phyloP scores from a whole-genome alignment of 2,888 invertebrate genomes.

The Galeopsomyia nigrocyanea region DNA sequence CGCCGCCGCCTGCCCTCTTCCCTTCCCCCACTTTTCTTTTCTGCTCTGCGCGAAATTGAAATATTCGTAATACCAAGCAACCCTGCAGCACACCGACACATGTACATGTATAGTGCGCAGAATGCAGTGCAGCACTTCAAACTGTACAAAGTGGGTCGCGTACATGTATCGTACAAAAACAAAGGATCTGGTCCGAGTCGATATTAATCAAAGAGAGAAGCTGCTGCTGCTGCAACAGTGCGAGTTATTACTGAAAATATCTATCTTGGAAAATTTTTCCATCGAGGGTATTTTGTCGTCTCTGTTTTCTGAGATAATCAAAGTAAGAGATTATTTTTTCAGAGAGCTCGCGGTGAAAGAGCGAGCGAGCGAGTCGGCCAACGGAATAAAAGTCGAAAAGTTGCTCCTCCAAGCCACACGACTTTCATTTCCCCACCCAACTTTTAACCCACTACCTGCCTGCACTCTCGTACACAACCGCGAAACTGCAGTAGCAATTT shows the following conservation, averaged over 20 bases:
- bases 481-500: constrained; percentile 23
- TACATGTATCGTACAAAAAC: constrained; percentile 1
- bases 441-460: too few species aligned
- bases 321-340: constrained; percentile 6
- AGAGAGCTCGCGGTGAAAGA: neutral
- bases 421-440: too few species aligned
- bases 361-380: neutral
- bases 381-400: constrained; percentile 15
- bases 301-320: constrained; percentile 7
- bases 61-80: constrained; percentile 20
- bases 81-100: too few species aligned
- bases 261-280: neutral
- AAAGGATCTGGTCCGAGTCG: constrained; percentile 12
- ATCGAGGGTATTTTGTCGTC: neutral
- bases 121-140: too few species aligned
- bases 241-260: neutral
- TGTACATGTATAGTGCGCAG: too few species aligned
- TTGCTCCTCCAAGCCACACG: neutral
- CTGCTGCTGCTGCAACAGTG: neutral
- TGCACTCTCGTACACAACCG: neutral
- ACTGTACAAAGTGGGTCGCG: constrained; percentile 20
- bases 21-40: too few species aligned
- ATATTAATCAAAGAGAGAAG: neutral
- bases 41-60: constrained; percentile 16
- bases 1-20: too few species aligned